These are phyloP conservation scores for Ypsolopha sequella DNA, from an alignment of 2,888 invertebrate species.

Conservation along the genomic window DNA sequence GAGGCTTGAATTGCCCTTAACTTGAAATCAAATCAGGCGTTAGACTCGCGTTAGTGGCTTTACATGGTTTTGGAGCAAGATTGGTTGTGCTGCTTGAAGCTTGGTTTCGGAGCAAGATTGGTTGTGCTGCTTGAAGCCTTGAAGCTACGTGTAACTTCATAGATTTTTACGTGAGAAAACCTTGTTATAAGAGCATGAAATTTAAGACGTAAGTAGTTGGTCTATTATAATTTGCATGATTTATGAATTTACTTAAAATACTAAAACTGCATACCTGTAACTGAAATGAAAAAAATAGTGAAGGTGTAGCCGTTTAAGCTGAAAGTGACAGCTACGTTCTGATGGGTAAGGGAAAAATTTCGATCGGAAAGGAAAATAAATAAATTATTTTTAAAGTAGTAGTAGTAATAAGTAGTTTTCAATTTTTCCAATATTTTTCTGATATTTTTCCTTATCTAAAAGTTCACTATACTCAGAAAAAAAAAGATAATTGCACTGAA, in stretches of 20 bases:
- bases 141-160: not conserved
- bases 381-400: too few species aligned
- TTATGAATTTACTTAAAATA: not conserved
- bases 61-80: constrained; percentile 11
- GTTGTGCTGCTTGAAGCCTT: not conserved
- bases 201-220: too few species aligned
- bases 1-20: constrained; percentile 19
- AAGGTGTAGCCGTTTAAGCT: too few species aligned
- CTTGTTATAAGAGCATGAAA: too few species aligned
- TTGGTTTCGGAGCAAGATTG: not conserved
- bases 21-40: constrained; percentile 55
- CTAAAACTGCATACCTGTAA: not conserved
- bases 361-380: too few species aligned
- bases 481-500: too few species aligned
- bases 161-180: not conserved
- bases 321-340: too few species aligned
- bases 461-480: too few species aligned
- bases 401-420: too few species aligned
- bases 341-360: too few species aligned
- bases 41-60: constrained; percentile 49
- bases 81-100: constrained; percentile 1
- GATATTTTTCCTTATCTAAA: too few species aligned
- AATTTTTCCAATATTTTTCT: too few species aligned
- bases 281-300: not conserved
- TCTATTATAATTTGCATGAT: not conserved